phyloP scores from a whole-genome alignment of 1,140 invertebrate genomes.

The Medauroidea extradentata region DNA sequence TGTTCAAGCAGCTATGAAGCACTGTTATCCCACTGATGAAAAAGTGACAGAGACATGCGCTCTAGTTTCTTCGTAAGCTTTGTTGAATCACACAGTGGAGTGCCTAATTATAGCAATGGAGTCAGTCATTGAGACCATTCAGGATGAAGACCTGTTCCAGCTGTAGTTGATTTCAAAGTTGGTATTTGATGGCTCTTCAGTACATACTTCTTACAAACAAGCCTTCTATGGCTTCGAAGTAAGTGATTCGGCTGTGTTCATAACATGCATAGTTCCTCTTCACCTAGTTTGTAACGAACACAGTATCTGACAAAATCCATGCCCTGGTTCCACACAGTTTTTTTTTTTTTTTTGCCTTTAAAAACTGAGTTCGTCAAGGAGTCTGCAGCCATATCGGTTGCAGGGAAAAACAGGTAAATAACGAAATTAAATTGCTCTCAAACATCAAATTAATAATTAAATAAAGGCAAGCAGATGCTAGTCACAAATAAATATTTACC shows the following conservation, averaged over 20 bases:
- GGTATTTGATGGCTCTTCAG: slow-evolving; percentile 7
- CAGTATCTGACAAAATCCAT: slow-evolving; percentile 19
- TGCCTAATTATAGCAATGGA: slow-evolving; percentile 4
- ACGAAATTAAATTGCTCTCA: slow-evolving; percentile 7
- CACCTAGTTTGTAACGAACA: not conserved
- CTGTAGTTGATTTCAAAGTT: slow-evolving; percentile 7
- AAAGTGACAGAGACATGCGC: slow-evolving; percentile 10
- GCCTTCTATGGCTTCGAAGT: not conserved
- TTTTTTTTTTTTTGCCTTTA: slow-evolving; percentile 20
- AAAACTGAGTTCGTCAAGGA: slow-evolving; percentile 21
- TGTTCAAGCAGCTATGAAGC: too few relatives aligned
- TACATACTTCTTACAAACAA: slow-evolving; percentile 2
- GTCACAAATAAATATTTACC: slow-evolving; percentile 14
- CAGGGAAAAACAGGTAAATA: slow-evolving; percentile 8
- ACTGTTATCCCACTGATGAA: slow-evolving; percentile 1
- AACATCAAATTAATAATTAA: not conserved
- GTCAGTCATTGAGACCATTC: not conserved
- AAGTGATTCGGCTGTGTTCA: slow-evolving; percentile 1
- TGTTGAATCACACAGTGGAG: slow-evolving; percentile 13
- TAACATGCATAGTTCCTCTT: slow-evolving; percentile 5
- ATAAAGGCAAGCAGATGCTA: slow-evolving; percentile 1
- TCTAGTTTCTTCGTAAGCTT: slow-evolving; percentile 13
- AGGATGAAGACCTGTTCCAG: not conserved
- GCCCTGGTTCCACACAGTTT: slow-evolving; percentile 16
- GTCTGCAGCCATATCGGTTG: slow-evolving; percentile 10